Conservation (phyloP, 2,888 invertebrate species). For the Volucella inanis region DNA sequence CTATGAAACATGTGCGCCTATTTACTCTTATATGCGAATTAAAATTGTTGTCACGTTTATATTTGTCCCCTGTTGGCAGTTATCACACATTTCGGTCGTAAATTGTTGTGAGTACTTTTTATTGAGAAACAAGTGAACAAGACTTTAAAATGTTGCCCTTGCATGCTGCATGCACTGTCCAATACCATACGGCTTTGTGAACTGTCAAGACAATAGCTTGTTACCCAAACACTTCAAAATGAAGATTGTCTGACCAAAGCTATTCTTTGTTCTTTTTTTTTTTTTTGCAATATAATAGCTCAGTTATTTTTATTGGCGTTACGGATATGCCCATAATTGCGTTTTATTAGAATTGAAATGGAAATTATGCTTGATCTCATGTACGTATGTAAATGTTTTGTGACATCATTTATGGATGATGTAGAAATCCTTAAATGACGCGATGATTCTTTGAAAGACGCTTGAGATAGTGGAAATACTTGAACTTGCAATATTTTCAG, state of each 20-base stretch:
- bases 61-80: slow-evolving; percentile 45
- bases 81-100: slow-evolving; percentile 49
- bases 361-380: neutral
- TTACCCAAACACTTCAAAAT: neutral
- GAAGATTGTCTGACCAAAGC: slow-evolving; percentile 30
- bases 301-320: slow-evolving; percentile 34
- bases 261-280: slow-evolving; percentile 17
- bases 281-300: slow-evolving; percentile 29
- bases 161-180: slow-evolving; percentile 43
- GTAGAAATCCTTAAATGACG: too few species aligned
- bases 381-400: too few species aligned
- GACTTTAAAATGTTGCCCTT: slow-evolving; percentile 50
- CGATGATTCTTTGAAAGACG: too few species aligned
- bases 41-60: slow-evolving; percentile 64
- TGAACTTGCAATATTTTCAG: too few species aligned
- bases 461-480: too few species aligned
- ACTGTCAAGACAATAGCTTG: neutral
- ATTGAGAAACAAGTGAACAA: slow-evolving; percentile 57
- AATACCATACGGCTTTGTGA: neutral
- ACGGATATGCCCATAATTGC: slow-evolving; percentile 24
- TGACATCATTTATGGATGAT: too few species aligned
- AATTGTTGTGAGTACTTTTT: slow-evolving; percentile 45
- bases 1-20: slow-evolving; percentile 30
- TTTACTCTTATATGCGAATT: slow-evolving; percentile 30
- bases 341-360: slow-evolving; percentile 32